Evolutionary conservation across 2,888 invertebrate genomes (phyloP).

Genomic region (Podabrus alpinus): DNA sequence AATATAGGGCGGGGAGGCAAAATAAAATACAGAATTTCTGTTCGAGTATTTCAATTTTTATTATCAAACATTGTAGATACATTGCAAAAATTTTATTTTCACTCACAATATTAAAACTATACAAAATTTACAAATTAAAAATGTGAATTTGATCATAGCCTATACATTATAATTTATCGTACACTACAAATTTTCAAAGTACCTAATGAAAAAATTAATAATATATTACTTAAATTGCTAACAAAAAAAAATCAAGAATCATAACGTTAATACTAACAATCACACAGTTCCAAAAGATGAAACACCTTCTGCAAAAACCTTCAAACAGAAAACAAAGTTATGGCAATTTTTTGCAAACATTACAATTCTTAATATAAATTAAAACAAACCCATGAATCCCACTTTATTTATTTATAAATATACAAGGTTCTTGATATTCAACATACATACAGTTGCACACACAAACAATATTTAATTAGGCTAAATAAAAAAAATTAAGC

Average conservation of each 20-base stretch:
- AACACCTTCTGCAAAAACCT: neutral
- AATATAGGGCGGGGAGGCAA: no score
- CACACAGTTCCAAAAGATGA: neutral
- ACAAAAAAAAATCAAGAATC: neutral
- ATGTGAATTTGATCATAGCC: neutral
- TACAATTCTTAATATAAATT: neutral
- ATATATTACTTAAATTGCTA: neutral
- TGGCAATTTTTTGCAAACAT: neutral
- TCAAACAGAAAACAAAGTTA: neutral
- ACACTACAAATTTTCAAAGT: neutral
- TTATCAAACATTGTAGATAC: neutral
- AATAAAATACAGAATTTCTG: neutral
- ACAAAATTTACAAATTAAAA: constrained; percentile 3
- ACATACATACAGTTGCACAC: constrained; percentile 17
- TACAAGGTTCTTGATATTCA: constrained; percentile 21
- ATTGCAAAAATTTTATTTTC: neutral
- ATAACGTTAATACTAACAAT: neutral
- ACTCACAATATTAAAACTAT: neutral
- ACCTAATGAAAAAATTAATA: neutral
- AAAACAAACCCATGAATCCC: constrained; percentile 3
- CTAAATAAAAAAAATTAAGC: constrained; percentile 21
- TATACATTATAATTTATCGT: neutral
- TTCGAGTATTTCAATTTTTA: neutral
- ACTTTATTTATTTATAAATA: constrained; percentile 26
- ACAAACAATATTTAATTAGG: constrained; percentile 9